Evolutionary conservation across 1,140 invertebrate genomes (phyloP).

Genomic region (Meloidogyne hapla): DNA sequence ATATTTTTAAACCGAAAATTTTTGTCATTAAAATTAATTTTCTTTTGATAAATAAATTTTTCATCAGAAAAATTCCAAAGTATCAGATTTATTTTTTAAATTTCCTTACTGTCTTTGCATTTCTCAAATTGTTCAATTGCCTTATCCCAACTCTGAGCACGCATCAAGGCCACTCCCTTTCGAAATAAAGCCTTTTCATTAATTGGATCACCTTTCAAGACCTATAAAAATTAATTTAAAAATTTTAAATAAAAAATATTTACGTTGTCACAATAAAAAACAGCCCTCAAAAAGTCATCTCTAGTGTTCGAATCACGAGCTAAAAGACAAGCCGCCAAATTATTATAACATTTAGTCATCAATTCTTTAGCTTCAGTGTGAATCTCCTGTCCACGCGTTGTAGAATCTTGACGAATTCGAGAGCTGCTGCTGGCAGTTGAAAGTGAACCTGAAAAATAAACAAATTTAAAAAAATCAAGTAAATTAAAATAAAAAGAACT

Average conservation of each 20-base stretch:
- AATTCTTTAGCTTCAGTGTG: constrained; percentile 22
- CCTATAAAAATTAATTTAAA: constrained; percentile 18
- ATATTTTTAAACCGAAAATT: no score
- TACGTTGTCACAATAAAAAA: constrained; percentile 40
- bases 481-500: no score
- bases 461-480: neutral
- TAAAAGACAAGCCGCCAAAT: constrained; percentile 40
- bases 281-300: constrained; percentile 39
- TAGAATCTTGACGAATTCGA: constrained; percentile 32
- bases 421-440: constrained; percentile 8
- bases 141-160: constrained; percentile 29
- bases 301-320: constrained; percentile 30
- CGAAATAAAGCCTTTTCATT: constrained; percentile 45
- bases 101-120: constrained; percentile 27
- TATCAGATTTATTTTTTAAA: neutral
- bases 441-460: neutral
- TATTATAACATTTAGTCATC: constrained; percentile 42
- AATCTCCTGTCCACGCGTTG: constrained; percentile 36
- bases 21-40: no score
- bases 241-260: neutral
- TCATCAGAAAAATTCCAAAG: no score
- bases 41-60: no score
- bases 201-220: constrained; percentile 26
- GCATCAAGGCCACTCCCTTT: constrained; percentile 41
- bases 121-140: constrained; percentile 33